A percentile compares a stretch with the other conserved stretches of the same genome.
Conservation (phyloP, 30 jellyfish, hydroid and myxozoan genomes). For the Chrysaora quinquecirrha region DNA sequence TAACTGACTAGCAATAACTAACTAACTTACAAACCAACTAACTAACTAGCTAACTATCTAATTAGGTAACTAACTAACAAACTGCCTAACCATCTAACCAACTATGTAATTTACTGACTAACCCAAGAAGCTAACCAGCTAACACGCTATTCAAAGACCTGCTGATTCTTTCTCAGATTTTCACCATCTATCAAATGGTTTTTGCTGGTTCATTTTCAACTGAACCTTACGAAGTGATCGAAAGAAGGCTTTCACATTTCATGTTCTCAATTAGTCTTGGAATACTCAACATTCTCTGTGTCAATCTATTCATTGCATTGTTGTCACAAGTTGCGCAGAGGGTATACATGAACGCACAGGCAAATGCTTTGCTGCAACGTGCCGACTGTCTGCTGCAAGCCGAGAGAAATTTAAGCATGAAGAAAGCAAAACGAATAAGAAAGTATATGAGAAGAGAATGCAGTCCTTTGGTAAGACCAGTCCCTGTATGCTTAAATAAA, state of each 20-base stretch:
- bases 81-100: too few species aligned
- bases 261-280: constrained; percentile 40
- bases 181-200: constrained; percentile 21
- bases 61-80: too few species aligned
- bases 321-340: constrained; percentile 35
- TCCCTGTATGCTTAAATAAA: too few species aligned
- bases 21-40: too few species aligned
- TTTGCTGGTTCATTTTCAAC: constrained; percentile 41
- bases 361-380: constrained; percentile 62
- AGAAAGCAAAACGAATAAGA: constrained; percentile 11
- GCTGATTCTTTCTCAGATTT: constrained; percentile 34
- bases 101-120: too few species aligned
- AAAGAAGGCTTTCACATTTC: constrained; percentile 32
- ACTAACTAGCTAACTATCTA: too few species aligned
- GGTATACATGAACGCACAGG: constrained; percentile 64
- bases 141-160: too few species aligned
- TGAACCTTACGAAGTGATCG: constrained; percentile 28
- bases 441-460: constrained; percentile 44
- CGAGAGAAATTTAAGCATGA: constrained; percentile 39
- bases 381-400: constrained; percentile 49
- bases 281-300: constrained; percentile 32
- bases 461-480: constrained; percentile 66
- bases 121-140: too few species aligned
- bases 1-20: too few species aligned
- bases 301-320: constrained; percentile 57